Percentiles rank a stretch among this genome's conserved stretches.
These are phyloP conservation scores for Myiozetetes cayanensis DNA, from an alignment of 2,113 vertebrate species.

Conservation along the genomic window DNA sequence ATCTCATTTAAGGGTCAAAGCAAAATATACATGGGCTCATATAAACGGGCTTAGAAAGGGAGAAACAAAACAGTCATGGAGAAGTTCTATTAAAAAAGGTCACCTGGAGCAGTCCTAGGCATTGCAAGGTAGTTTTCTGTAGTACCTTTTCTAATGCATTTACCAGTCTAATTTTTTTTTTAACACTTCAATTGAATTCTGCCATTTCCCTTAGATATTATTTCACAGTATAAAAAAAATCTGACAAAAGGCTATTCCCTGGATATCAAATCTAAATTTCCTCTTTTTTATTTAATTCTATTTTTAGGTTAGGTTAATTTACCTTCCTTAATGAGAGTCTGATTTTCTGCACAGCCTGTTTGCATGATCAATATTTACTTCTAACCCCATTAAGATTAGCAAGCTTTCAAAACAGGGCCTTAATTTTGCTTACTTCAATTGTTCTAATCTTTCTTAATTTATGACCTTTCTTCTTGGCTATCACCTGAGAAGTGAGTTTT, in stretches of 20 bases:
- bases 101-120: background rate
- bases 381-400: background rate
- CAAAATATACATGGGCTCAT: background rate
- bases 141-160: constrained; percentile 7
- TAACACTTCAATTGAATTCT: background rate
- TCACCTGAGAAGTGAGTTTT: background rate
- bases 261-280: background rate
- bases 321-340: background rate
- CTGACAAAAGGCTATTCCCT: background rate
- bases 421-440: background rate
- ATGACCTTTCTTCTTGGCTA: background rate
- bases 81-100: constrained; percentile 29
- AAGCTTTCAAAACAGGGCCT: background rate
- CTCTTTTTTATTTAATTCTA: background rate
- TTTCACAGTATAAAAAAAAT: background rate
- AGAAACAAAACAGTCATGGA: background rate
- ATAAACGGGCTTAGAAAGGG: background rate
- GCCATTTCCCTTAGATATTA: background rate
- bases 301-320: background rate
- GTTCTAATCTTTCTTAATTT: background rate
- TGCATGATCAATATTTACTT: background rate
- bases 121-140: background rate
- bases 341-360: background rate
- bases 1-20: constrained; percentile 38
- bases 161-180: background rate